Base-by-base conservation (phyloP, 2,797 vertebrate genomes). In the Pseudochromis fuscus region DNA sequence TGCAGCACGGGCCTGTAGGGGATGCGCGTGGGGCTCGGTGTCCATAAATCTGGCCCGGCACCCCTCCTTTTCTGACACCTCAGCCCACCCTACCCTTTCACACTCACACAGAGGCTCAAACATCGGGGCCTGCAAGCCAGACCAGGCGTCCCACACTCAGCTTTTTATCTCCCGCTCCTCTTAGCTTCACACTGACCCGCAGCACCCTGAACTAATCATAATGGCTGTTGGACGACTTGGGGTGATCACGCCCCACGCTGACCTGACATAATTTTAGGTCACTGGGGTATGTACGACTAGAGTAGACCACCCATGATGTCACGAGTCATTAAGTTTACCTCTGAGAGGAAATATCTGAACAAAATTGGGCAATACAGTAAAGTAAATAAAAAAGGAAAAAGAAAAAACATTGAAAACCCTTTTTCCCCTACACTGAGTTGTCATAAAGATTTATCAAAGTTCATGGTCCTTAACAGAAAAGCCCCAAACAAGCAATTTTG, bases 41-140 rank as follows among this genome's bases (percentile, higher is more conserved):
- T 80, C 81, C 84, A 93, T 94, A 94, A 94, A 95, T 94, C 93
- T 89, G 62, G 51, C 68, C 71, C 70, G 4, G 72, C 69, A 53
- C 64, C 64, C 88, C 88, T 85, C 86, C 84, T 55, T 71, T 67
- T 21, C 67, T 71, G 49, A 82, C 84, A 82, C 73, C 78, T 65
- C 65, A 67, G 59, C 65, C 80, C 79, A 77, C 72, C 86, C 78
- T 38, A 72, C 62, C 68, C 75, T 77, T 87, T 82, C 77, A 87
- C 79, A 84, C 68, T 78, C 67, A 66, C 62, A 72, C 56, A 79
- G 28, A 65, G 58, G 68, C 79, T 33, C 72, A 78, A 56, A 59
- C 87, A 45, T 13, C n/a, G 52, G 77, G 83, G 83, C 86, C 80
- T 75, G 33, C 73, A 79, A 82, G 66, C 72, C 75, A 73, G 59